phyloP scores from a whole-genome alignment of 2,888 invertebrate genomes.

The Caenorhabditis sp. region DNA sequence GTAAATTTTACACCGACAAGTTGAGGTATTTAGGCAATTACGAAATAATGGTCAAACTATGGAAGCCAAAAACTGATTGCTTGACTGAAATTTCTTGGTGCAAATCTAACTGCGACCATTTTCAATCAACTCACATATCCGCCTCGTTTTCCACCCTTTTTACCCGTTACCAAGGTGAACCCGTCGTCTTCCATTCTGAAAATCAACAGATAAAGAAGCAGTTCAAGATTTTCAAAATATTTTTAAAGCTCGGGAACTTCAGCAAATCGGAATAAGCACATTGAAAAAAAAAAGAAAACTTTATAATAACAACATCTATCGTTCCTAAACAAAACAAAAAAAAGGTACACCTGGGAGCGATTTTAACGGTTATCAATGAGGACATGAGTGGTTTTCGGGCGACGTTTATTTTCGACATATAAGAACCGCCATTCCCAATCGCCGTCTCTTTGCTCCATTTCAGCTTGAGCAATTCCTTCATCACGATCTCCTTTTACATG shows the following conservation, averaged over 20 bases:
- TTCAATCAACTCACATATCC: slow-evolving; percentile 18
- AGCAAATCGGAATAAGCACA: too few species aligned
- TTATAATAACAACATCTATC: neutral
- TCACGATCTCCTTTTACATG: slow-evolving; percentile 63
- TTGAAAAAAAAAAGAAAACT: slow-evolving; percentile 2
- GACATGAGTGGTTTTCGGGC: slow-evolving; percentile 55
- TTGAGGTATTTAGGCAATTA: too few species aligned
- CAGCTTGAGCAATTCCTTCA: slow-evolving; percentile 63
- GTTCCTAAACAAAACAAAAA: slow-evolving; percentile 1
- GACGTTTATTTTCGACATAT: slow-evolving; percentile 57
- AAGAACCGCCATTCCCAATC: slow-evolving; percentile 59
- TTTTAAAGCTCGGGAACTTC: too few species aligned
- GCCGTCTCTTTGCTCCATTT: slow-evolving; percentile 63
- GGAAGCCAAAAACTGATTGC: too few species aligned
- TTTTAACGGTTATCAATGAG: slow-evolving; percentile 64
- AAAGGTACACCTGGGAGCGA: neutral
- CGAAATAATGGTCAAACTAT: too few species aligned
- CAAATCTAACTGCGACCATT: too few species aligned
- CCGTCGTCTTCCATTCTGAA: slow-evolving; percentile 53
- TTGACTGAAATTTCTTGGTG: too few species aligned
- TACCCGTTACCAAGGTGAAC: slow-evolving; percentile 39
- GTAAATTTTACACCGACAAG: too few species aligned
- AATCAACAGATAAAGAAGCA: too few species aligned
- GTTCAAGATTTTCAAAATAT: neutral
- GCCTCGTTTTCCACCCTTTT: slow-evolving; percentile 6